These are phyloP conservation scores for Carposina sasakii DNA, from an alignment of 1,140 invertebrate genomes.

Conservation along the genomic window DNA sequence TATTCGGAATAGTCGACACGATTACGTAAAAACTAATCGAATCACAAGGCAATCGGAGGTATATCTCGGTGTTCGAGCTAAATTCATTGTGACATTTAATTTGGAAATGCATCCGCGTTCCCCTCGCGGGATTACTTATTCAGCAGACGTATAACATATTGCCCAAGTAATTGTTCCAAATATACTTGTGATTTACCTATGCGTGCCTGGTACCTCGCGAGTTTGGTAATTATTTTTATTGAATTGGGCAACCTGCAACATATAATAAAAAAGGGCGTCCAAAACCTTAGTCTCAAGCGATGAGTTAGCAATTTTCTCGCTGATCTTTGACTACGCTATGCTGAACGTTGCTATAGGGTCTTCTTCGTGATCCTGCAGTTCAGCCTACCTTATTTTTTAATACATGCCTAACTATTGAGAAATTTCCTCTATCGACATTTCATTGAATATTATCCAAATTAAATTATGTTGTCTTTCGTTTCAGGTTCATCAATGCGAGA, in stretches of 20 bases:
- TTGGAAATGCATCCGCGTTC: constrained; percentile 42
- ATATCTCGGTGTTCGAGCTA: constrained; percentile 29
- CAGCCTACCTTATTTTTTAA: too few relatives aligned
- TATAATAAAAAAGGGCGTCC: too few relatives aligned
- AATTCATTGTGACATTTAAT: constrained; percentile 54
- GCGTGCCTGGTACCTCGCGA: constrained; percentile 22
- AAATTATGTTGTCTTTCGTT: constrained; percentile 61
- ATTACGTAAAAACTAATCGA: constrained; percentile 48
- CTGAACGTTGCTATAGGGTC: too few relatives aligned
- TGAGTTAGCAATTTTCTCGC: too few relatives aligned
- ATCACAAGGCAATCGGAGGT: constrained; percentile 44
- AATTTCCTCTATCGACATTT: too few relatives aligned
- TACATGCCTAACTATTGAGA: too few relatives aligned
- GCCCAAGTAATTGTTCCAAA: constrained; percentile 42
- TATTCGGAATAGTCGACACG: constrained; percentile 18
- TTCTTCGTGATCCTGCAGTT: too few relatives aligned
- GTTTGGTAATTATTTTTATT: too few relatives aligned
- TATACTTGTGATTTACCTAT: constrained; percentile 17
- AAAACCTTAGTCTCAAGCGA: too few relatives aligned
- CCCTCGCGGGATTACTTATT: constrained; percentile 36
- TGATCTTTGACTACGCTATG: too few relatives aligned
- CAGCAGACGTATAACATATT: constrained; percentile 34
- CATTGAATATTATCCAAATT: too few relatives aligned
- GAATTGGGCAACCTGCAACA: too few relatives aligned
- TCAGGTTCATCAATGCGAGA: constrained; percentile 98